Percentiles rank a stretch among this genome's conserved stretches.
Evolutionary conservation across 2,113 vertebrate genomes (phyloP).

Genomic region (Osmerus mordax): DNA sequence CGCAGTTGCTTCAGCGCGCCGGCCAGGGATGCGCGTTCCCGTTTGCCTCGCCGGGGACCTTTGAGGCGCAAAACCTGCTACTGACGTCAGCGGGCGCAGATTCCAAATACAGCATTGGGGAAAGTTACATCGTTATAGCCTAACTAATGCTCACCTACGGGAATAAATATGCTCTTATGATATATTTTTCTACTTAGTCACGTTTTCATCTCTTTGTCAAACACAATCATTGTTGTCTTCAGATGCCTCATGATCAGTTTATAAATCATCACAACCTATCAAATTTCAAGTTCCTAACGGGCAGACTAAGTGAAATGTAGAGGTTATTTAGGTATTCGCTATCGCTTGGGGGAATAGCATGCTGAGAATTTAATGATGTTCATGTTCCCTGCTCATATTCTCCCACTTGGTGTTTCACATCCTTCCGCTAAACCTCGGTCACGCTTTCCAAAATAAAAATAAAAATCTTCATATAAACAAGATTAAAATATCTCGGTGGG

Average conservation of each 20-base stretch:
- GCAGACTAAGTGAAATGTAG: too few relatives aligned
- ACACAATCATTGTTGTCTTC: not conserved
- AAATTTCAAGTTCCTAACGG: too few relatives aligned
- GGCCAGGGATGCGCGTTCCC: constrained; percentile 68
- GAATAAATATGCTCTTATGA: not conserved
- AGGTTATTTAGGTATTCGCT: too few relatives aligned
- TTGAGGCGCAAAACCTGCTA: constrained; percentile 64
- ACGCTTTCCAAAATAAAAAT: too few relatives aligned
- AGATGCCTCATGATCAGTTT: too few relatives aligned
- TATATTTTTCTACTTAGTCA: not conserved
- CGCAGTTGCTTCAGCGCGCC: constrained; percentile 68
- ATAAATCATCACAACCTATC: too few relatives aligned
- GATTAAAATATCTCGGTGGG: too few relatives aligned
- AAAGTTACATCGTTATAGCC: not conserved
- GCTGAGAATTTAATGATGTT: not conserved
- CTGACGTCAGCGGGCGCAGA: constrained; percentile 69
- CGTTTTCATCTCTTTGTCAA: not conserved
- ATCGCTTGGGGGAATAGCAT: not conserved
- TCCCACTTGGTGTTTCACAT: too few relatives aligned
- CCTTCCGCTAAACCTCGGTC: too few relatives aligned
- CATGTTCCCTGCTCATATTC: not conserved
- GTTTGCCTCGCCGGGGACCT: constrained; percentile 61
- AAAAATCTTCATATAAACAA: too few relatives aligned
- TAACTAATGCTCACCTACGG: not conserved
- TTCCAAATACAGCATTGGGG: constrained; percentile 47